A percentile compares a stretch with the other conserved stretches of the same genome.
phyloP scores from a whole-genome alignment of 2,888 invertebrate species.

The Lucinisca nassula region DNA sequence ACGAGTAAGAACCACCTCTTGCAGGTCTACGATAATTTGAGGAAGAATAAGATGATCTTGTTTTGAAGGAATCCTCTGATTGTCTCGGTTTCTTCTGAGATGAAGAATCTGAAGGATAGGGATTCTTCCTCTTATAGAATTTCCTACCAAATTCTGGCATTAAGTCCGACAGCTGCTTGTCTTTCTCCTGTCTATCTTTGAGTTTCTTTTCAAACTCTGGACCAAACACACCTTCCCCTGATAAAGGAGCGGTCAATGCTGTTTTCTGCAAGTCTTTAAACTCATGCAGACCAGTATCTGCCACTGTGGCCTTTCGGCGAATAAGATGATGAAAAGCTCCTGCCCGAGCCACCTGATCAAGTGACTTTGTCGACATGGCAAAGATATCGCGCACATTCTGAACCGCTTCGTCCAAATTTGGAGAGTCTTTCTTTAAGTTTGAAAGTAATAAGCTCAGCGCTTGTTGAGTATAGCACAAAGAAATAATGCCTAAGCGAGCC shows the following conservation, averaged over 20 bases:
- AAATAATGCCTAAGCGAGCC: conserved; percentile 8
- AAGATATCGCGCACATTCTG: conserved; percentile 51
- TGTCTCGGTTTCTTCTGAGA: no score
- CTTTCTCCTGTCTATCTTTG: conserved; percentile 48
- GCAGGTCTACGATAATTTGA: no score
- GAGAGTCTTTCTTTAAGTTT: conserved; percentile 13
- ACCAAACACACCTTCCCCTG: conserved; percentile 44
- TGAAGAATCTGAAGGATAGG: no score
- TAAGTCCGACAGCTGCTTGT: no score
- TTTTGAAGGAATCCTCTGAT: no score
- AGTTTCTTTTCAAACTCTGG: conserved; percentile 26
- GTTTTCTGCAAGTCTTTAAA: conserved; percentile 41
- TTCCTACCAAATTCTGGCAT: no score
- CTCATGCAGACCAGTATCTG: conserved; percentile 30
- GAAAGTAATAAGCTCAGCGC: conserved; percentile 37
- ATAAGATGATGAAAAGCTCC: conserved; percentile 62
- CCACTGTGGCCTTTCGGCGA: conserved; percentile 37
- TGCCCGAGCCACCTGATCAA: conserved; percentile 53
- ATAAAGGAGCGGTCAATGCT: conserved; percentile 33
- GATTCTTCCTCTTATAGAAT: no score
- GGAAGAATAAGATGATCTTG: no score
- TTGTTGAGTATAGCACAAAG: conserved; percentile 37
- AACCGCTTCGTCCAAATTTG: conserved; percentile 19
- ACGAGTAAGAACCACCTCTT: no score
- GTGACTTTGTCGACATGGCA: conserved; percentile 43